A percentile compares a stretch with the other conserved stretches of the same genome.
phyloP scores from a whole-genome alignment of 2,113 vertebrate species.

The Pterophyllum scalare region DNA sequence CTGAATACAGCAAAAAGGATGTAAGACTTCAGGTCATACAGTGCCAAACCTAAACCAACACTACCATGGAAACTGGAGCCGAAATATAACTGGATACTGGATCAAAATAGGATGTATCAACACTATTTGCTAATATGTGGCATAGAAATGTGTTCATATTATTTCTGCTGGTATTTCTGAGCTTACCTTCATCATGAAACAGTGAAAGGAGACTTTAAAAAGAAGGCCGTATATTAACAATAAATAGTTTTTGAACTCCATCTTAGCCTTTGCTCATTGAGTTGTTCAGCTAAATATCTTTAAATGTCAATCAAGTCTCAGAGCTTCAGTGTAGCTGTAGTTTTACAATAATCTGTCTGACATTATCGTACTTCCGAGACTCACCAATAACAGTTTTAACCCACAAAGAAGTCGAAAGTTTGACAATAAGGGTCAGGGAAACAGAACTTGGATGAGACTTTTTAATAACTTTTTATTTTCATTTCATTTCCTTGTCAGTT shows the following conservation, averaged over 20 bases:
- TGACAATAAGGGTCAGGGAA: not conserved
- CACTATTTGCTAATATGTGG: not conserved
- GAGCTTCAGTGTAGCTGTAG: not conserved
- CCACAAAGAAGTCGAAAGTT: not conserved
- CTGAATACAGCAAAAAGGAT: too few species aligned
- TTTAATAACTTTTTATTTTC: constrained; percentile 1
- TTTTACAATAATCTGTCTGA: not conserved
- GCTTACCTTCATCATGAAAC: not conserved
- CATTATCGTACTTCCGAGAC: not conserved
- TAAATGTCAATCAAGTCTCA: not conserved
- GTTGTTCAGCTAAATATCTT: not conserved
- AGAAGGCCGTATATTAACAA: fast-evolving
- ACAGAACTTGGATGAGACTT: not conserved
- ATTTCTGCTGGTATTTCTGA: not conserved
- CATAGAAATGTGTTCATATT: too few species aligned
- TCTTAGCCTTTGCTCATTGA: not conserved
- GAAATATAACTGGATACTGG: not conserved
- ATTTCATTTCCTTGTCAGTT: constrained; percentile 8
- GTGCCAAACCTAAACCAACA: not conserved
- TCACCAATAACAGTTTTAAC: not conserved
- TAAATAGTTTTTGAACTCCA: not conserved
- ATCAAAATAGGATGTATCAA: not conserved
- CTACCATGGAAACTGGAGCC: not conserved
- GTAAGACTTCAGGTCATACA: too few species aligned
- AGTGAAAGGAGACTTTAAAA: not conserved